Conservation (phyloP, 2,888 invertebrate species). For the Apeira syringaria region DNA sequence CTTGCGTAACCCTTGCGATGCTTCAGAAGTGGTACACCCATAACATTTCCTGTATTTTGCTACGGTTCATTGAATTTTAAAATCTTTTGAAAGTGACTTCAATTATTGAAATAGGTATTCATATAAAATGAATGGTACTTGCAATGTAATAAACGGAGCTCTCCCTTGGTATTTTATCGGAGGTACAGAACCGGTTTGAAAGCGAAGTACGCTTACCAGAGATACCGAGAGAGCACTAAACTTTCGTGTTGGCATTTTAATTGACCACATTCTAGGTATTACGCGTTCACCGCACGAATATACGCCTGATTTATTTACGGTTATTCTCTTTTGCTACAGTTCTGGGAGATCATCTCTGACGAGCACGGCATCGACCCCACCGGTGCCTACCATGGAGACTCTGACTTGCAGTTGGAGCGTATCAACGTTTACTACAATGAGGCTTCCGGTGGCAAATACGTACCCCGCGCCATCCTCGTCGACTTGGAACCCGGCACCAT, state of each 20-base stretch:
- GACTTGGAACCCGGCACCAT: slow-evolving; percentile 78
- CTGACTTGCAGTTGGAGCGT: slow-evolving; percentile 95
- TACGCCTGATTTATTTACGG: slow-evolving; percentile 82
- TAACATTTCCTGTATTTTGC: slow-evolving; percentile 66
- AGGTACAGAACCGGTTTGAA: slow-evolving; percentile 64
- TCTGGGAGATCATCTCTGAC: slow-evolving; percentile 98
- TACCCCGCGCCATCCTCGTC: slow-evolving; percentile 72
- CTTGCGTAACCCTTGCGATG: slow-evolving; percentile 64
- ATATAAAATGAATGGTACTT: slow-evolving; percentile 38
- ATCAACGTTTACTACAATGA: slow-evolving; percentile 99
- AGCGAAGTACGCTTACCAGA: slow-evolving; percentile 51
- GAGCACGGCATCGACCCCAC: slow-evolving; percentile 97
- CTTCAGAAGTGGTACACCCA: slow-evolving; percentile 53
- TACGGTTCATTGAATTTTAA: slow-evolving; percentile 67
- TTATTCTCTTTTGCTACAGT: slow-evolving; percentile 84
- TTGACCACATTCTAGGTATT: slow-evolving; percentile 47
- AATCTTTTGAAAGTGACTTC: slow-evolving; percentile 35
- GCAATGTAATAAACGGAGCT: slow-evolving; percentile 37
- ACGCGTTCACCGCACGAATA: slow-evolving; percentile 31
- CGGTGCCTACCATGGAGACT: slow-evolving; percentile 94
- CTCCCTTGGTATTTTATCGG: slow-evolving; percentile 44
- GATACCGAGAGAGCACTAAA: slow-evolving; percentile 47
- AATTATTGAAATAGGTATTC: slow-evolving; percentile 27
- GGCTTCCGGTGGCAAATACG: slow-evolving; percentile 86
- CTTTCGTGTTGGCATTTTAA: slow-evolving; percentile 66